Evolutionary conservation across 37 sponge, comb jelly and placozoan genomes (phyloP).

Genomic region (Beroe forskalii): DNA sequence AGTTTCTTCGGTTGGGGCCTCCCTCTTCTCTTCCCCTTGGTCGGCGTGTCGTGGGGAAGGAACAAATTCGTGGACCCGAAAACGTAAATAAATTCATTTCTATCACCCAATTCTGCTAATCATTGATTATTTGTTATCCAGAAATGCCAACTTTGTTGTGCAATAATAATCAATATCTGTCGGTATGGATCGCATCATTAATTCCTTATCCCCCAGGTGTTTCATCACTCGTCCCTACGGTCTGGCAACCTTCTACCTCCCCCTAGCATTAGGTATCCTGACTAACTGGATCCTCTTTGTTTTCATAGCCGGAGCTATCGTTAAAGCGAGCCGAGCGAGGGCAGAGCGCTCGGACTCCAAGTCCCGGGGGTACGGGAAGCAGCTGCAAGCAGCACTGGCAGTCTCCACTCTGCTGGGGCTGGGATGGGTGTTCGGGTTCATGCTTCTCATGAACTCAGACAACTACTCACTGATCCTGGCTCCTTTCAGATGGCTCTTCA

Average conservation of each 20-base stretch:
- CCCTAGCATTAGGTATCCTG: background rate
- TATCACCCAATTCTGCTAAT: background rate
- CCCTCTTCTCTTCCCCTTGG: background rate
- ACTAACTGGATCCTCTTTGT: constrained; percentile 19
- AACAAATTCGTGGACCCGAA: background rate
- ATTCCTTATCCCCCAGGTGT: background rate
- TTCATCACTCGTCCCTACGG: constrained; percentile 18
- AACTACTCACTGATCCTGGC: background rate
- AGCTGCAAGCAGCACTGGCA: background rate
- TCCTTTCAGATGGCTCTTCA: constrained; percentile 25
- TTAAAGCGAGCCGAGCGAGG: background rate
- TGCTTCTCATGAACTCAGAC: constrained; percentile 1
- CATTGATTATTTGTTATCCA: too few species aligned
- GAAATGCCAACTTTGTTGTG: too few species aligned
- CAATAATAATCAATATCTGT: too few species aligned
- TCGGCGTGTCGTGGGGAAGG: background rate
- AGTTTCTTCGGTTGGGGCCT: background rate
- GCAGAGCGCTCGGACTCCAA: background rate
- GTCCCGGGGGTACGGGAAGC: background rate
- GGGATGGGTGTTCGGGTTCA: constrained; percentile 16
- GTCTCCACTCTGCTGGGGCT: constrained; percentile 3
- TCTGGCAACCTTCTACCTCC: background rate
- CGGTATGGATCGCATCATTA: background rate
- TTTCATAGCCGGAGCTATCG: background rate
- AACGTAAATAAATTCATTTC: constrained; percentile 18